A percentile compares a stretch with the other conserved stretches of the same genome.
Evolutionary conservation across 1,140 invertebrate species (phyloP).

Genomic region (Calycopis cecrops): DNA sequence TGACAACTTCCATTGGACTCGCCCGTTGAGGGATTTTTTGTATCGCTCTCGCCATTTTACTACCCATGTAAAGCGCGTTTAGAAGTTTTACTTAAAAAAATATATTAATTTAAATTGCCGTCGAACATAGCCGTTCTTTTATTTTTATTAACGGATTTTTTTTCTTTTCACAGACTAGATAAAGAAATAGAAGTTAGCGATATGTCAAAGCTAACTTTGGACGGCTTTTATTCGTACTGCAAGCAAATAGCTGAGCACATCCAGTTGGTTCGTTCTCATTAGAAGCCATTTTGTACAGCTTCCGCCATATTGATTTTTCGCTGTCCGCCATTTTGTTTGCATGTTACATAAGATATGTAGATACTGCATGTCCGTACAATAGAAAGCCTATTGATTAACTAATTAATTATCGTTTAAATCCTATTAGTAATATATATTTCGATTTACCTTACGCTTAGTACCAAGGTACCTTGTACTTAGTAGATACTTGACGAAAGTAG

Average conservation of each 20-base stretch:
- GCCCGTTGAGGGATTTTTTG: too few species aligned
- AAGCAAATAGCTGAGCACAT: conserved; percentile 73
- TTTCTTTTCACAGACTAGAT: conserved; percentile 60
- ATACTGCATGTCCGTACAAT: too few species aligned
- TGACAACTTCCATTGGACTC: too few species aligned
- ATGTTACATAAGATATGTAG: not conserved
- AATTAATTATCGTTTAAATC: too few species aligned
- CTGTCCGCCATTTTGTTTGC: conserved; percentile 10
- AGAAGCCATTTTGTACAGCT: conserved; percentile 43
- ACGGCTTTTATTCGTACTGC: conserved; percentile 73
- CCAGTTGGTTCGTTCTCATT: conserved; percentile 67
- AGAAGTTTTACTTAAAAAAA: too few species aligned
- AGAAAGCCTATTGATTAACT: too few species aligned
- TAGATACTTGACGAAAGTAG: too few species aligned
- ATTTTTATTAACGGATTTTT: conserved; percentile 24
- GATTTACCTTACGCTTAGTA: too few species aligned
- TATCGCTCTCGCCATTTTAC: too few species aligned
- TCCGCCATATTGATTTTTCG: conserved; percentile 36
- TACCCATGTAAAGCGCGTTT: too few species aligned
- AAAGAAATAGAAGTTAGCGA: conserved; percentile 51
- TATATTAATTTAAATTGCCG: not conserved
- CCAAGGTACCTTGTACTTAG: too few species aligned
- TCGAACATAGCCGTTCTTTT: conserved; percentile 9
- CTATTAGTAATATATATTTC: too few species aligned
- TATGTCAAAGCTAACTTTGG: conserved; percentile 68